phyloP scores from a whole-genome alignment of 2,888 invertebrate genomes.

The Stenichneumon culpator region DNA sequence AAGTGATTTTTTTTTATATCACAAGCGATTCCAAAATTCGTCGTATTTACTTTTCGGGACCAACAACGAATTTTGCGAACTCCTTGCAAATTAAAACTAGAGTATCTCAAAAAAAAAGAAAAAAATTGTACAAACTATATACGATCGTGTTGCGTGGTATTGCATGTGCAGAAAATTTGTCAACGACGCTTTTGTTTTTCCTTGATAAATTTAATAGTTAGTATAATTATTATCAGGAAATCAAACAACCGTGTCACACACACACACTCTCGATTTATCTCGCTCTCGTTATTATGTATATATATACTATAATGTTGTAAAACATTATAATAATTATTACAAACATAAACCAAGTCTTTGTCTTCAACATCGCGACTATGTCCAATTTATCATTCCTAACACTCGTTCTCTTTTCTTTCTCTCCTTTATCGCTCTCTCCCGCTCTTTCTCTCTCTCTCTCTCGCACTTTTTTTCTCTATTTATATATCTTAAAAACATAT shows the following conservation, averaged over 20 bases:
- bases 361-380: slow-evolving; percentile 75
- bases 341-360: slow-evolving; percentile 79
- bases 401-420: slow-evolving; percentile 50
- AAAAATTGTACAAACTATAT: slow-evolving; percentile 63
- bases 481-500: slow-evolving; percentile 71
- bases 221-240: slow-evolving; percentile 58
- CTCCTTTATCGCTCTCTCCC: slow-evolving; percentile 51
- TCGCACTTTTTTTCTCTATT: slow-evolving; percentile 46
- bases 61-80: slow-evolving; percentile 23
- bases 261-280: slow-evolving; percentile 1
- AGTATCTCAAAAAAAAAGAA: slow-evolving; percentile 43
- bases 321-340: slow-evolving; percentile 71
- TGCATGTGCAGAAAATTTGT: slow-evolving; percentile 71
- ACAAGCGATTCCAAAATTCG: slow-evolving; percentile 53
- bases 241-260: slow-evolving; percentile 61
- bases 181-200: slow-evolving; percentile 28
- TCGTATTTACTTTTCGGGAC: background rate
- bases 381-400: slow-evolving; percentile 65
- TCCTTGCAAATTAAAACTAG: slow-evolving; percentile 41
- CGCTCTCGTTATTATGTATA: slow-evolving; percentile 13
- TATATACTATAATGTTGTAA: slow-evolving; percentile 61
- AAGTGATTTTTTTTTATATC: slow-evolving; percentile 63
- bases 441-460: slow-evolving; percentile 37
- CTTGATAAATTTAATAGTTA: slow-evolving; percentile 50
- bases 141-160: slow-evolving; percentile 73